These are phyloP conservation scores for Odobenus rosmarus DNA, from an alignment of 2,113 vertebrate species.

Conservation along the genomic window DNA sequence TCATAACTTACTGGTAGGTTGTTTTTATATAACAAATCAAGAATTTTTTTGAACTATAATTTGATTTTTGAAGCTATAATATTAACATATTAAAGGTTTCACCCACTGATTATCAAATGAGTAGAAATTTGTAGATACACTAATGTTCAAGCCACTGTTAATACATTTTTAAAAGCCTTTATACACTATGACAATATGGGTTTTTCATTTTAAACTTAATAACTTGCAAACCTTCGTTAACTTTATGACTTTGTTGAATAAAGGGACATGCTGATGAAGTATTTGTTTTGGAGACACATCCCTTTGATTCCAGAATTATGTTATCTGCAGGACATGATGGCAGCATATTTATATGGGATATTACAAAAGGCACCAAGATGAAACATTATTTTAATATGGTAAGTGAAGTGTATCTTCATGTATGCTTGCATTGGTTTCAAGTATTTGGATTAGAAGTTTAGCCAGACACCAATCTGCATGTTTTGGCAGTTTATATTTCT, in stretches of 20 bases:
- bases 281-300: slow-evolving; percentile 98
- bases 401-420: slow-evolving; percentile 53
- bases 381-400: slow-evolving; percentile 99
- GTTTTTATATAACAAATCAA: background rate
- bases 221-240: slow-evolving; percentile 56
- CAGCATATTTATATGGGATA: slow-evolving; percentile 97
- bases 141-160: background rate
- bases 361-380: slow-evolving; percentile 92
- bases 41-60: background rate
- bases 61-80: slow-evolving; percentile 13
- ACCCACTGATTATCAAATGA: background rate
- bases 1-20: slow-evolving; percentile 93
- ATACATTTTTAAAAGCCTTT: background rate
- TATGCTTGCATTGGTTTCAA: background rate
- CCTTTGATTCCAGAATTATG: slow-evolving; percentile 96
- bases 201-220: background rate
- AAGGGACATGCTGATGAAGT: slow-evolving; percentile 98
- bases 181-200: background rate
- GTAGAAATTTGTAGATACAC: background rate
- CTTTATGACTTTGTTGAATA: slow-evolving; percentile 70
- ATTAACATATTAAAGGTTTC: background rate
- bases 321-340: slow-evolving; percentile 98
- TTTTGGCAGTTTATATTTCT: slow-evolving; percentile 27
- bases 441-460: background rate
- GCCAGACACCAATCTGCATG: background rate